Percentiles rank a stretch among this genome's conserved stretches.
These are phyloP conservation scores for Periophthalmus modestus DNA, from an alignment of 2,113 vertebrate genomes.

Conservation along the genomic window DNA sequence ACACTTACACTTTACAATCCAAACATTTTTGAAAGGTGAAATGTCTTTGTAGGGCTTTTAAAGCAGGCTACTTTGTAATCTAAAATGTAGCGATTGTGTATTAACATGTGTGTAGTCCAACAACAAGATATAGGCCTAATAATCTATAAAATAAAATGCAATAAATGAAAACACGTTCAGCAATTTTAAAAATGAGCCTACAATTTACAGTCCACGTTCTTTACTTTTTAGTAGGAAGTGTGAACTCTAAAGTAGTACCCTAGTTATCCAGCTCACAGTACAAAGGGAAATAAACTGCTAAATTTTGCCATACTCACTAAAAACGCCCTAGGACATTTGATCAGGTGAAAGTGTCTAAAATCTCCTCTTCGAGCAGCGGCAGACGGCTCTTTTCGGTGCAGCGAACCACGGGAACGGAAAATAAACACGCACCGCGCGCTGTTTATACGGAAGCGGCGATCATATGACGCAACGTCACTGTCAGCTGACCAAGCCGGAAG, in stretches of 20 bases:
- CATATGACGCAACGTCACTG: constrained; percentile 4
- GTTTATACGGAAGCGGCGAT: constrained; percentile 2
- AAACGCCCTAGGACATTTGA: not conserved
- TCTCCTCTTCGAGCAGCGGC: not conserved
- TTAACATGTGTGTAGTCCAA: too few species aligned
- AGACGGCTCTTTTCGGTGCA: not conserved
- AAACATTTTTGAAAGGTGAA: not conserved
- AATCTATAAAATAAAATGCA: too few species aligned
- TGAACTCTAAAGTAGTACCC: not conserved
- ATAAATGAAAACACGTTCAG: too few species aligned
- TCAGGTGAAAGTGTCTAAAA: not conserved
- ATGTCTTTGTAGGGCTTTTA: not conserved
- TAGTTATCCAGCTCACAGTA: not conserved
- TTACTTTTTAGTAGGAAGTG: not conserved
- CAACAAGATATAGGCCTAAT: too few species aligned
- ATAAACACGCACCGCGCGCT: not conserved
- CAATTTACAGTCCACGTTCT: not conserved
- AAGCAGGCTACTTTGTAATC: not conserved
- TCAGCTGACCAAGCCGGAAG: constrained; percentile 15
- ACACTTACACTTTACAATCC: not conserved
- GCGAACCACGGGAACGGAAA: not conserved
- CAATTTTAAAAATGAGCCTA: not conserved
- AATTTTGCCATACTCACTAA: not conserved
- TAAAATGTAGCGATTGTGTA: too few species aligned
- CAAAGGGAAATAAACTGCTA: not conserved